These are phyloP conservation scores for Orthonyx spaldingii DNA, from an alignment of 2,113 vertebrate species.

Conservation along the genomic window DNA sequence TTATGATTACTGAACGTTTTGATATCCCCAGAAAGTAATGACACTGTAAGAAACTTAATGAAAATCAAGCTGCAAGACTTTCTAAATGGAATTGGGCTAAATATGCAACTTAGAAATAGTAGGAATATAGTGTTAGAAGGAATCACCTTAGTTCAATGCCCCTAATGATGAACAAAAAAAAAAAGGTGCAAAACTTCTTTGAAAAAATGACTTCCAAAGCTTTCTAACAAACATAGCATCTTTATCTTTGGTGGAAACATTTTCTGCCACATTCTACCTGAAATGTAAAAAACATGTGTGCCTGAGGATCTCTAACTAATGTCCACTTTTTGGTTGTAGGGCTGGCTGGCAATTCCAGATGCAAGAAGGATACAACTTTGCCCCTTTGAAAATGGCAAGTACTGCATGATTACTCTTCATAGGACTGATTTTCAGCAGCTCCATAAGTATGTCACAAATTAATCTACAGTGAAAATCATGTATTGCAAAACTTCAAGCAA, in stretches of 20 bases:
- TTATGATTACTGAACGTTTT: not conserved
- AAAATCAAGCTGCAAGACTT: not conserved
- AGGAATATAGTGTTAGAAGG: not conserved
- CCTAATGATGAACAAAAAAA: not conserved
- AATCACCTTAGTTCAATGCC: not conserved
- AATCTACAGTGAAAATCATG: not conserved
- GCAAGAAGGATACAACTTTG: slow-evolving; percentile 81
- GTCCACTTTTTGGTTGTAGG: slow-evolving; percentile 60
- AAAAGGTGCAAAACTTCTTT: not conserved
- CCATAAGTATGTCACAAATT: not conserved
- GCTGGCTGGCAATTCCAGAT: slow-evolving; percentile 80
- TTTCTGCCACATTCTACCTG: not conserved
- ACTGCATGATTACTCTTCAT: not conserved
- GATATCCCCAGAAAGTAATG: not conserved
- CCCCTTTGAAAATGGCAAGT: slow-evolving; percentile 85
- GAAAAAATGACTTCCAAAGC: not conserved
- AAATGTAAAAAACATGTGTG: not conserved
- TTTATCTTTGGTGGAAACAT: not conserved
- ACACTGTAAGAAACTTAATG: not conserved
- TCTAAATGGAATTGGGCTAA: not conserved
- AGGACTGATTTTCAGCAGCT: not conserved
- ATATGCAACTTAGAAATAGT: not conserved
- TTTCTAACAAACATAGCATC: not conserved
- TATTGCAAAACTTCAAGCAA: not conserved
- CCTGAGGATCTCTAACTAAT: not conserved